A percentile compares a stretch with the other conserved stretches of the same genome.
Evolutionary conservation across 2,888 invertebrate genomes (phyloP).

Genomic region (Artemia sp.): DNA sequence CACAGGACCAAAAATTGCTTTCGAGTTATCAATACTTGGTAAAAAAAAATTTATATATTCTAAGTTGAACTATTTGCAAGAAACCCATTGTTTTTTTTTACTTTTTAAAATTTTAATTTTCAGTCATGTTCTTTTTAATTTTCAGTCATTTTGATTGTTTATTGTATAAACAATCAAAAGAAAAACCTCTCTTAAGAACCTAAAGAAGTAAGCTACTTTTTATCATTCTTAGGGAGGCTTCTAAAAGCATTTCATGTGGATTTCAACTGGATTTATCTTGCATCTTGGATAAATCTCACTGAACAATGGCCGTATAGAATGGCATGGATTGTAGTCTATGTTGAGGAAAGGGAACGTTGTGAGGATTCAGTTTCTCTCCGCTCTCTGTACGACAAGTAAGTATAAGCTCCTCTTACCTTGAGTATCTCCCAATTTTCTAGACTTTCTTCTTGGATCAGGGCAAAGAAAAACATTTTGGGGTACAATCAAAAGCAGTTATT

Average conservation of each 20-base stretch:
- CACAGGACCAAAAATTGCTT: too few species aligned
- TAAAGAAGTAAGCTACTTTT: not conserved
- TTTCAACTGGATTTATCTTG: constrained; percentile 95
- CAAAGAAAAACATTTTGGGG: too few species aligned
- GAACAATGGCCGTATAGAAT: constrained; percentile 98
- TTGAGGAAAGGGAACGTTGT: constrained; percentile 66
- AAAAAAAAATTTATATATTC: too few species aligned
- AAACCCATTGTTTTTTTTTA: too few species aligned
- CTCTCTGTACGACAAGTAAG: constrained; percentile 79
- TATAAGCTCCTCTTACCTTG: constrained; percentile 23
- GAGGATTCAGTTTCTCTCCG: constrained; percentile 74
- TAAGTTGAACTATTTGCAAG: too few species aligned
- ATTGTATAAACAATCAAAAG: too few species aligned
- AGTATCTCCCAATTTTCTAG: not conserved
- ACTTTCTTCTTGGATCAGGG: constrained; percentile 18
- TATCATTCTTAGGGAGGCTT: constrained; percentile 52
- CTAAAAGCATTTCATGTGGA: constrained; percentile 96
- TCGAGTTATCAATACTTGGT: too few species aligned
- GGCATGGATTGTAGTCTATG: constrained; percentile 90
- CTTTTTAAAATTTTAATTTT: too few species aligned
- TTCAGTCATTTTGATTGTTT: too few species aligned
- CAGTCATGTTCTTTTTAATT: too few species aligned
- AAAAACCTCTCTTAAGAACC: too few species aligned
- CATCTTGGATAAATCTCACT: constrained; percentile 94
- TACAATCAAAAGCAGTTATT: not conserved